These are phyloP conservation scores for Coenobita brevimanus DNA, from an alignment of 1,140 invertebrate genomes.

Conservation along the genomic window DNA sequence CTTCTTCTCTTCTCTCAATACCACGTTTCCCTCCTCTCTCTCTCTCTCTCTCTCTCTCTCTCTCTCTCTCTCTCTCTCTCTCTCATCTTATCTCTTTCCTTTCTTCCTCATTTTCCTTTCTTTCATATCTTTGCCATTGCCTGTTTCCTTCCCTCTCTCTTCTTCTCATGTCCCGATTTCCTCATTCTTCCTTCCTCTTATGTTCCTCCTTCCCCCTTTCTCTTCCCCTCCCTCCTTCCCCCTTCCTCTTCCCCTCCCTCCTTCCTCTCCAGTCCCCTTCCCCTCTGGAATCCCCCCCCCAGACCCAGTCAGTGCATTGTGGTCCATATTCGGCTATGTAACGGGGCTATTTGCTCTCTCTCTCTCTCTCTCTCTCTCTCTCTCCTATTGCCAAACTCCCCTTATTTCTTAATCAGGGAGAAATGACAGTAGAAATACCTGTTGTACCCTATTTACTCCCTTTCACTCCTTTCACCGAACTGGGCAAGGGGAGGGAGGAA, in stretches of 20 bases:
- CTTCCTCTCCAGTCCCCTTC: neutral
- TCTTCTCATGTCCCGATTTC: too few species aligned
- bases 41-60: too few species aligned
- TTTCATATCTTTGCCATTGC: too few species aligned
- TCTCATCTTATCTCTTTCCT: too few species aligned
- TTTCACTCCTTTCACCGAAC: too few species aligned
- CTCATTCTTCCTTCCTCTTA: neutral
- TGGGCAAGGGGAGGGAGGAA: neutral
- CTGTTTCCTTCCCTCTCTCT: too few species aligned
- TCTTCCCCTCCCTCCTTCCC: neutral
- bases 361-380: neutral
- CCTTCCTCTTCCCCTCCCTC: neutral
- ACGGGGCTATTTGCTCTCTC: neutral
- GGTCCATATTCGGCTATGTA: neutral
- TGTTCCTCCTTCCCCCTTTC: neutral
- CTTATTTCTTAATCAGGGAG: neutral
- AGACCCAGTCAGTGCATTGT: neutral
- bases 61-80: too few species aligned
- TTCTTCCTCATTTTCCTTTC: too few species aligned
- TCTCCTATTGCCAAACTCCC: too few species aligned
- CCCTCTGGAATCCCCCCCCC: neutral
- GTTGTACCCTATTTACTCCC: too few species aligned
- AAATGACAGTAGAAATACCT: neutral
- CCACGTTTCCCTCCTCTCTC: too few species aligned
- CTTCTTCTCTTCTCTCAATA: too few species aligned